Base-by-base conservation (phyloP, 2,888 invertebrate species). In the Volucella inanis region DNA sequence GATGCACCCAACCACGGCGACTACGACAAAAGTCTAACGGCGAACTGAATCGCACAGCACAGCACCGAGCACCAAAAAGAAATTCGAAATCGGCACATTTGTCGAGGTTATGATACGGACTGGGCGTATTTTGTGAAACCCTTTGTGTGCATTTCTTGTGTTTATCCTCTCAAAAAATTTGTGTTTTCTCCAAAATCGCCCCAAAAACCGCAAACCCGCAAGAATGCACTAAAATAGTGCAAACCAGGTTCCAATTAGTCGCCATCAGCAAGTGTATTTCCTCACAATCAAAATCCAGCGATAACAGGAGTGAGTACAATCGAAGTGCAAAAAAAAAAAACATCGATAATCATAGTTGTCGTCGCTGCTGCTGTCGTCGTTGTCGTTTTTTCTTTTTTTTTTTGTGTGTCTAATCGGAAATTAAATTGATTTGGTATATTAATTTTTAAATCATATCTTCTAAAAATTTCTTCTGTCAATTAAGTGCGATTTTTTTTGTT, bases 111-210 rank as follows among this genome's bases (percentile, higher is more conserved):
- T 79, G 72, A 14, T 72, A 47, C 59, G 49, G 45, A 18, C 57
- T 59, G 79, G 79, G 79, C 79, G 79, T 79, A 72, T 79, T 79
- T 72, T 43, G 65, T 72, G 59, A 79, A 79, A 67, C 59, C 45
- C 57, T 45, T 72, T 72, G 59, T 45, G 65, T 72, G 79, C 50
- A 71, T 71, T 78, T 65, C 59, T 72, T 79, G 78, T 79, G 64
- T 79, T 72, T 65, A 79, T 72, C 49, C 52, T 79, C 72, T 67
- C 64, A 50, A 6, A 31, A 72, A 62, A 57, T 64, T 72, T 72
- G 50, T 72, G 52, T 65, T 72, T 59, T 12, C 38, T 65, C 15
- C 12, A 64, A 49, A 64, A 72, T 64, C 31, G 49, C 71, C 31
- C 31, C 50, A 18, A 57, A 41, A 49, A 71, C 22, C 15, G 9